Conservation (phyloP, 2,888 invertebrate genomes). For the Coelogynopora nodosa region DNA sequence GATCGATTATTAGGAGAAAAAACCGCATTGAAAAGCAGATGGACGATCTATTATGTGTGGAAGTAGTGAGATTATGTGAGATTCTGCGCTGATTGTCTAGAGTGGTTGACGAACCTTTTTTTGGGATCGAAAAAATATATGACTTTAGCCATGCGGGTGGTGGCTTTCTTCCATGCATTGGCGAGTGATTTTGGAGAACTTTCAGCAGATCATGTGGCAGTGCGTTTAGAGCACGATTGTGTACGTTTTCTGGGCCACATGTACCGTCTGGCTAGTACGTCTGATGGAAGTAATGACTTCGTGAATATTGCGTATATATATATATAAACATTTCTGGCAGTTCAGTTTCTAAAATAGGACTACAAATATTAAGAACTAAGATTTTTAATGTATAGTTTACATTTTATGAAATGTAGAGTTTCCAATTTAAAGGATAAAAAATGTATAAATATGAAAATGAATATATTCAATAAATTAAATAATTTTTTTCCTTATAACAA, state of each 20-base stretch:
- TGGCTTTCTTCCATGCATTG: neutral
- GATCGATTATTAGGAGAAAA: too few species aligned
- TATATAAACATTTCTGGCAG: too few species aligned
- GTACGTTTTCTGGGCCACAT: neutral
- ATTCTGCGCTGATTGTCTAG: constrained; percentile 9
- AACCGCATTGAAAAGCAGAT: neutral
- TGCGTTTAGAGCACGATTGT: neutral
- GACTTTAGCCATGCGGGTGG: constrained; percentile 6
- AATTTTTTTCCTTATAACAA: too few species aligned
- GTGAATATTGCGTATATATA: too few species aligned
- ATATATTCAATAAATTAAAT: too few species aligned
- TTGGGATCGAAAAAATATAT: neutral
- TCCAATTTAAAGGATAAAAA: too few species aligned
- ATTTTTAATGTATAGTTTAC: too few species aligned
- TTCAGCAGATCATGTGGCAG: neutral
- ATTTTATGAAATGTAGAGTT: too few species aligned
- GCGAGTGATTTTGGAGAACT: neutral
- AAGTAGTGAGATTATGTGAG: neutral
- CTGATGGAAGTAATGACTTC: neutral
- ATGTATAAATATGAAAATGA: too few species aligned
- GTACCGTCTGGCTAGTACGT: neutral
- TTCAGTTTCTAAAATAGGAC: too few species aligned
- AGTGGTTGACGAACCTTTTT: neutral
- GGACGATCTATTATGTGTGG: neutral
- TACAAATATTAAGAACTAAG: too few species aligned